phyloP scores from a whole-genome alignment of 1,140 invertebrate species.

The Hyles euphorbiae region DNA sequence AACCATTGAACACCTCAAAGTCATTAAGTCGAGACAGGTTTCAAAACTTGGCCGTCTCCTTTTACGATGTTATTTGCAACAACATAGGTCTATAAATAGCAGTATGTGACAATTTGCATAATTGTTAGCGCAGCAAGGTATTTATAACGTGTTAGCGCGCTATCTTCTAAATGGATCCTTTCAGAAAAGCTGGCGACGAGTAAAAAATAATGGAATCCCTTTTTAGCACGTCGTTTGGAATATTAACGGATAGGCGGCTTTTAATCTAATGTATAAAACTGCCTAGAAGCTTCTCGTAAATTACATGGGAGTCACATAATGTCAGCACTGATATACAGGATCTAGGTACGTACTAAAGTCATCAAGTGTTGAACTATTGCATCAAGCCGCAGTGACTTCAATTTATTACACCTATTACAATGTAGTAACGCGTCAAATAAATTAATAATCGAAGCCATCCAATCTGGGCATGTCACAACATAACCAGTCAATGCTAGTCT shows the following conservation, averaged over 20 bases:
- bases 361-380: background rate
- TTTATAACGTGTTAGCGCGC: too few relatives aligned
- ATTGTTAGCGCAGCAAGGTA: background rate
- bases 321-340: too few relatives aligned
- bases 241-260: too few relatives aligned
- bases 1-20: conserved; percentile 22
- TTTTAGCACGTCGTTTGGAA: too few relatives aligned
- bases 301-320: too few relatives aligned
- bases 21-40: conserved; percentile 27
- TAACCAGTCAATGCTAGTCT: conserved; percentile 6
- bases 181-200: too few relatives aligned
- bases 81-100: background rate
- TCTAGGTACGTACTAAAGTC: background rate
- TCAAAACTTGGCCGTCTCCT: conserved; percentile 27
- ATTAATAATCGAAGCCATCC: conserved; percentile 3
- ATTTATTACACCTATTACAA: background rate
- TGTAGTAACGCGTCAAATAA: background rate
- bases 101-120: conserved; percentile 9
- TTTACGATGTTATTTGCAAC: conserved; percentile 27
- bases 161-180: too few relatives aligned
- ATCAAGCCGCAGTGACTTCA: background rate
- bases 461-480: conserved; percentile 16
- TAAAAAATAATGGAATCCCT: too few relatives aligned
- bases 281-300: too few relatives aligned
- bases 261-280: too few relatives aligned